Evolutionary conservation across 2,113 vertebrate species (phyloP).

Genomic region (Climacteris rufus): DNA sequence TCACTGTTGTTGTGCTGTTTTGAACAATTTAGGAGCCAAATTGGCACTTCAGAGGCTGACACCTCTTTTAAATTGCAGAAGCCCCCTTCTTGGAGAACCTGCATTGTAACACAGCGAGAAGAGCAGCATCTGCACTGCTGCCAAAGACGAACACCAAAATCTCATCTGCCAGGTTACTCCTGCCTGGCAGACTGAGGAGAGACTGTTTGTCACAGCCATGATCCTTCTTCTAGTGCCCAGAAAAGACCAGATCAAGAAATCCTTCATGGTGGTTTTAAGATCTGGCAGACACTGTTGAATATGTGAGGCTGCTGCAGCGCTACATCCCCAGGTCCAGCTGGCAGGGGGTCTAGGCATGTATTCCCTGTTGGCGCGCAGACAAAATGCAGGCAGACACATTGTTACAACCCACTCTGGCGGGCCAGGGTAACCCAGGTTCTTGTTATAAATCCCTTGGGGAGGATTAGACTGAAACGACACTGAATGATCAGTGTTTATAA

Average conservation of each 20-base stretch:
- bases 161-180: background rate
- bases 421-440: background rate
- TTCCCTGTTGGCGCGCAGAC: background rate
- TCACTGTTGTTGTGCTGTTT: background rate
- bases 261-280: background rate
- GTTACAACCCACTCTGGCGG: background rate
- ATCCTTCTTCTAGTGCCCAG: background rate
- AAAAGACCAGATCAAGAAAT: background rate
- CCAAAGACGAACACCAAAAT: background rate
- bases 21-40: background rate
- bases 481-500: background rate
- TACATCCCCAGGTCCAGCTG: background rate
- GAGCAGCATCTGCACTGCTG: background rate
- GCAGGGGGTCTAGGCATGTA: background rate
- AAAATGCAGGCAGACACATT: background rate
- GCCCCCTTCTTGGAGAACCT: background rate
- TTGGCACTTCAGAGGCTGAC: background rate
- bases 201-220: background rate
- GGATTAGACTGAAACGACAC: background rate
- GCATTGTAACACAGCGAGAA: background rate
- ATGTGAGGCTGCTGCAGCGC: background rate
- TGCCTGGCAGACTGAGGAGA: background rate
- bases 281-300: background rate
- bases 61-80: background rate
- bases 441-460: background rate